phyloP scores from a whole-genome alignment of 2,113 vertebrate genomes.

The Phylloscopus trochiloides region DNA sequence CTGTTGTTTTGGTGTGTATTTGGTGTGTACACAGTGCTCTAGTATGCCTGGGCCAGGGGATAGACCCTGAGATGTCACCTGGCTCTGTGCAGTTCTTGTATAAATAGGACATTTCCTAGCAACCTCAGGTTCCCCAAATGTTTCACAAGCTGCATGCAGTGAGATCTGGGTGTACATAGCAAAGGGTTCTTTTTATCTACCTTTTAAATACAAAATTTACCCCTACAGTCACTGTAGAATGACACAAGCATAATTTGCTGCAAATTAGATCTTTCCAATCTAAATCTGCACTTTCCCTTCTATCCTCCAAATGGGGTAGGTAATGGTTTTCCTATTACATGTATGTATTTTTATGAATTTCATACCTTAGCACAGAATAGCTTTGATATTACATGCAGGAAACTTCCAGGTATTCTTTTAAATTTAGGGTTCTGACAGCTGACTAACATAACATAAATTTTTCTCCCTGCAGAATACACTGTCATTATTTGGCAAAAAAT shows the following conservation, averaged over 20 bases:
- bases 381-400: neutral
- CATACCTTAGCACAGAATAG: neutral
- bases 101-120: neutral
- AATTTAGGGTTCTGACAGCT: neutral
- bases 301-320: neutral
- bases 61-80: fast-evolving
- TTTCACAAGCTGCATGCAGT: neutral
- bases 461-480: neutral
- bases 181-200: neutral
- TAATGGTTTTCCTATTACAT: neutral
- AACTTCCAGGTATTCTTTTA: neutral
- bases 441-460: neutral
- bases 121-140: neutral
- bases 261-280: neutral
- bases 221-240: neutral
- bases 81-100: fast-evolving
- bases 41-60: neutral
- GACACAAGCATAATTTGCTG: neutral
- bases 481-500: neutral
- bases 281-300: neutral
- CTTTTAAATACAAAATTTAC: neutral
- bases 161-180: fast-evolving
- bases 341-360: neutral
- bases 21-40: neutral
- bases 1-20: neutral